phyloP scores from a whole-genome alignment of 2,113 vertebrate genomes.

The Ammospiza nelsoni region DNA sequence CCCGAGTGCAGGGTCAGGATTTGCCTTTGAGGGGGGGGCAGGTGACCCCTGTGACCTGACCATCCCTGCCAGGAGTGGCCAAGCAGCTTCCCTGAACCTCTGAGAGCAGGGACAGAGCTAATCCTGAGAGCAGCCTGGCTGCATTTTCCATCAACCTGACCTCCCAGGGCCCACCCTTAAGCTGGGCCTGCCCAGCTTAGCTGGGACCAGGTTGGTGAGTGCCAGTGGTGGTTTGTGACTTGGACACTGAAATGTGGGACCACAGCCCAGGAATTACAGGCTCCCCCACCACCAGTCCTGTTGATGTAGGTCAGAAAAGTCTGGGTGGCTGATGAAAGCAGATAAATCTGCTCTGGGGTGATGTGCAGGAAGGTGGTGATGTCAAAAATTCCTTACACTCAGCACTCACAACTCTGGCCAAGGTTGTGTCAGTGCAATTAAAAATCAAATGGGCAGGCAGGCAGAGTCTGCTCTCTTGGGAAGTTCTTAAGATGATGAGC shows the following conservation, averaged over 20 bases:
- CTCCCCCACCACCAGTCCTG: neutral
- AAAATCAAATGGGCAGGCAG: slow-evolving; percentile 16
- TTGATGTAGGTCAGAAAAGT: neutral
- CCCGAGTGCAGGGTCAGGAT: neutral
- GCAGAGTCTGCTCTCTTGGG: neutral
- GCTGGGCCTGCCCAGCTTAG: neutral
- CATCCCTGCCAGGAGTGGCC: accelerated
- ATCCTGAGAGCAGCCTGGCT: neutral
- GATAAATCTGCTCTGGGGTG: neutral
- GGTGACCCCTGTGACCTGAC: neutral
- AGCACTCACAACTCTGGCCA: neutral
- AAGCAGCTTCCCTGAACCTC: neutral
- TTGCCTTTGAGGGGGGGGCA: neutral
- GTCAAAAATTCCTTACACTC: neutral
- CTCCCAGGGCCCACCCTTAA: neutral
- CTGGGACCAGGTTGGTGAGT: neutral
- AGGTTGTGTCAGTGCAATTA: slow-evolving; percentile 6
- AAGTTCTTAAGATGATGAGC: neutral
- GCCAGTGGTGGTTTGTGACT: neutral
- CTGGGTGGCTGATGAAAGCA: neutral
- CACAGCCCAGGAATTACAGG: neutral
- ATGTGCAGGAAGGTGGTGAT: neutral
- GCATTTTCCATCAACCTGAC: neutral
- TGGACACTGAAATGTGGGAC: neutral
- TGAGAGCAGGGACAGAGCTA: neutral